Conservation (phyloP, 2,113 vertebrate species). For the Hippocampus guttulatus region DNA sequence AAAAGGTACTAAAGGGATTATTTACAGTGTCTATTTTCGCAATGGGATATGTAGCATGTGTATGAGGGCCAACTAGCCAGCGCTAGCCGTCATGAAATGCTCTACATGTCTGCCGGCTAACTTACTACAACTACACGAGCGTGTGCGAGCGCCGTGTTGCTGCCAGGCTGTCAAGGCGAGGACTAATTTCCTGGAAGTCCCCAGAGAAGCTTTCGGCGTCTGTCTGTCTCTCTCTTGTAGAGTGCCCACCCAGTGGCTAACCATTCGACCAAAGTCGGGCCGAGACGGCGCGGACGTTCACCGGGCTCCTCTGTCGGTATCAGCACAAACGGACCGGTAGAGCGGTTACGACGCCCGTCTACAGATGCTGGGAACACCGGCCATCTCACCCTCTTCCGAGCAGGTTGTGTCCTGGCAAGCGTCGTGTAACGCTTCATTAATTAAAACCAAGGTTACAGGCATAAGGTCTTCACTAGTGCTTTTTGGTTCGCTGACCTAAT, state of each 20-base stretch:
- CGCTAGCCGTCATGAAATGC: conserved; percentile 49
- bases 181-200: conserved; percentile 39
- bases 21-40: background rate
- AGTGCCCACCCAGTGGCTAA: conserved; percentile 28
- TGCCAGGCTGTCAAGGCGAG: conserved; percentile 32
- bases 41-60: conserved; percentile 1
- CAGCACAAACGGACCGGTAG: conserved; percentile 44
- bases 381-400: conserved; percentile 40
- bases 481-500: conserved; percentile 57
- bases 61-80: conserved; percentile 48
- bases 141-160: conserved; percentile 41
- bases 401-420: conserved; percentile 27
- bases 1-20: background rate
- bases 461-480: background rate
- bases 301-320: conserved; percentile 9
- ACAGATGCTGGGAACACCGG: conserved; percentile 56
- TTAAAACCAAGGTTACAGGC: background rate
- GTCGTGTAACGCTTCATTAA: conserved; percentile 6
- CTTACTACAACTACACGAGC: conserved; percentile 62
- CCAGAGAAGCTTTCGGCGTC: conserved; percentile 21
- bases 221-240: conserved; percentile 17
- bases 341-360: conserved; percentile 46
- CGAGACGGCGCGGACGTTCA: background rate
- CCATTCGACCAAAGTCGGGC: conserved; percentile 27
- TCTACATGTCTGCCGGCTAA: conserved; percentile 57